Conservation (phyloP, 2,797 vertebrate genomes). For the Sebastes taczanowskii region DNA sequence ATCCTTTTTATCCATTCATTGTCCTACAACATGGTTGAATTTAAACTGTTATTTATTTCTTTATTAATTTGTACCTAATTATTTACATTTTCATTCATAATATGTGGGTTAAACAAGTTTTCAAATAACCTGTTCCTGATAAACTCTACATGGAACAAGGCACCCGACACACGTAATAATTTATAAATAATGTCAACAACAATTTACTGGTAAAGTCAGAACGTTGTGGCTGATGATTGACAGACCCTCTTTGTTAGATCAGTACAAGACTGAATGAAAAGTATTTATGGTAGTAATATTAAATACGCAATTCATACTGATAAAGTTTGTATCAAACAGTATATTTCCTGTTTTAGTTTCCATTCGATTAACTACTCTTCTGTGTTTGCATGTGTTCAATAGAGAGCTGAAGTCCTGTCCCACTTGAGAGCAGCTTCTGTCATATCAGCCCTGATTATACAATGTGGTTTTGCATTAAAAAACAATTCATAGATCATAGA, state of each 20-base stretch:
- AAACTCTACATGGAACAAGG: neutral
- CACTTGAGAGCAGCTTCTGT: neutral
- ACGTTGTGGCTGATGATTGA: slow-evolving; percentile 18
- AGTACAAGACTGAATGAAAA: neutral
- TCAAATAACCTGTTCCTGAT: neutral
- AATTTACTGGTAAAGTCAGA: slow-evolving; percentile 1
- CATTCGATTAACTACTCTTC: neutral
- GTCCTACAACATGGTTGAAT: slow-evolving; percentile 14
- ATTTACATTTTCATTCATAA: slow-evolving; percentile 2
- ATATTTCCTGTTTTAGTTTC: slow-evolving; percentile 17
- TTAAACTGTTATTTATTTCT: neutral
- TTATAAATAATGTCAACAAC: slow-evolving; percentile 20
- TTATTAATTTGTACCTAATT: neutral
- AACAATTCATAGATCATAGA: neutral
- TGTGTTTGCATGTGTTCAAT: slow-evolving; percentile 57
- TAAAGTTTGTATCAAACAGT: slow-evolving; percentile 2
- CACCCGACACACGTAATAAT: neutral
- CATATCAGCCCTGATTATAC: slow-evolving; percentile 4
- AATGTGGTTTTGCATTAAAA: neutral
- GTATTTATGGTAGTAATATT: neutral
- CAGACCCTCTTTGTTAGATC: slow-evolving; percentile 22
- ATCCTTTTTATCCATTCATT: slow-evolving; percentile 33
- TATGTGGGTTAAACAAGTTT: neutral
- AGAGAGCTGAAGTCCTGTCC: slow-evolving; percentile 51
- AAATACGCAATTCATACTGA: neutral